Evolutionary conservation across 2,113 vertebrate species (phyloP).

Genomic region (Psephotus haematonotus): DNA sequence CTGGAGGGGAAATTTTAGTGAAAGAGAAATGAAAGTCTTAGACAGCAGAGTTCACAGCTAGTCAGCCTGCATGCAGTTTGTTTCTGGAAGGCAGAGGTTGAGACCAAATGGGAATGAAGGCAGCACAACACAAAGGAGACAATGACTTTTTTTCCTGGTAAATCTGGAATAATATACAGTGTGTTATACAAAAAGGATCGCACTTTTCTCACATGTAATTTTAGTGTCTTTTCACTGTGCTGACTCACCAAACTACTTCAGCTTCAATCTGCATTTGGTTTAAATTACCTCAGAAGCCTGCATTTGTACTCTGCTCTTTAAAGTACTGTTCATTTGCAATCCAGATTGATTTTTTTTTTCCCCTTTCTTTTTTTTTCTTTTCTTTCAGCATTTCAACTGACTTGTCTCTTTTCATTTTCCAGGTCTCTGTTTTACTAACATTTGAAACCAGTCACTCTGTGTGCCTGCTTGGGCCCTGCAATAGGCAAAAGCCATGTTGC

Average conservation of each 20-base stretch:
- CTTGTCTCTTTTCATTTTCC: background rate
- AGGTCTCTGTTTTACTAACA: slow-evolving; percentile 7
- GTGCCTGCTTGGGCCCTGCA: background rate
- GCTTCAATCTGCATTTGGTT: slow-evolving; percentile 7
- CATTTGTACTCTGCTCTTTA: background rate
- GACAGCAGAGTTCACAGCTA: background rate
- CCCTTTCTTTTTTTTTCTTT: background rate
- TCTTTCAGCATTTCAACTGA: background rate
- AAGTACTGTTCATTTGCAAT: slow-evolving; percentile 4
- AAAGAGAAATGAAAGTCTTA: slow-evolving; percentile 34
- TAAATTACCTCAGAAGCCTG: slow-evolving; percentile 32
- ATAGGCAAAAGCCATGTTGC: background rate
- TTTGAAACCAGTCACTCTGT: slow-evolving; percentile 1
- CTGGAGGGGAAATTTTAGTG: slow-evolving; percentile 35
- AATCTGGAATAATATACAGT: background rate
- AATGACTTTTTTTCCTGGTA: background rate
- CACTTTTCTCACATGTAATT: background rate
- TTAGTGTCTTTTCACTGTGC: slow-evolving; percentile 16
- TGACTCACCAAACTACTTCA: slow-evolving; percentile 21
- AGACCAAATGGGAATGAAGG: background rate
- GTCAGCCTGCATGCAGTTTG: background rate
- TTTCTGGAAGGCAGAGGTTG: slow-evolving; percentile 10
- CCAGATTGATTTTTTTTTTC: background rate
- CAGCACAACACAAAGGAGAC: background rate
- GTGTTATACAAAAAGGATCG: background rate